These are phyloP conservation scores for Anas bernieri DNA, from an alignment of 2,797 vertebrate species.

Conservation along the genomic window DNA sequence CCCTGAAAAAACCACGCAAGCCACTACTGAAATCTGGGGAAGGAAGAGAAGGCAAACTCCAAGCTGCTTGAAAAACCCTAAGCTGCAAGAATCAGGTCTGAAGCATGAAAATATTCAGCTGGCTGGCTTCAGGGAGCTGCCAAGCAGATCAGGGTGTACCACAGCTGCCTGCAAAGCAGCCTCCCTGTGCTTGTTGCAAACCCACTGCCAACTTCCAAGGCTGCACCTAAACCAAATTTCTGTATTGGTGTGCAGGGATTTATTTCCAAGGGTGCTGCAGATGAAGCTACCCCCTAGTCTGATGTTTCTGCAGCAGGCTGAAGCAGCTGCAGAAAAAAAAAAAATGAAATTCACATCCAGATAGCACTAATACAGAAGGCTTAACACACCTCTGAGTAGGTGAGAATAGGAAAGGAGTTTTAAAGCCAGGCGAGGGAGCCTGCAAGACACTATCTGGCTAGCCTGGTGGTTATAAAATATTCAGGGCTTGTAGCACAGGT, in stretches of 20 bases:
- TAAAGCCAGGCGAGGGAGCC: not conserved
- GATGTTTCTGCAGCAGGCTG: not conserved
- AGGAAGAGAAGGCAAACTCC: not conserved
- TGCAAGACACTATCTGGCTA: not conserved
- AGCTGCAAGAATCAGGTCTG: not conserved
- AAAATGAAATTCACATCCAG: not conserved
- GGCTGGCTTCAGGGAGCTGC: not conserved
- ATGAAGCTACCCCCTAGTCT: not conserved
- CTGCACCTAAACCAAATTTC: not conserved
- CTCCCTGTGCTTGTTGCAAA: rapidly evolving
- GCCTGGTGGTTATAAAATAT: not conserved
- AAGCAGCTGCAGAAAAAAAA: not conserved
- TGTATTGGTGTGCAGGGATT: not conserved
- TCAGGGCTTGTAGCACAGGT: no score
- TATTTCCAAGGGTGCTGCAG: not conserved
- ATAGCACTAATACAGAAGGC: not conserved
- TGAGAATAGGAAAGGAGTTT: not conserved
- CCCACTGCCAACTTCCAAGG: not conserved
- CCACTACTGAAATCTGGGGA: rapidly evolving
- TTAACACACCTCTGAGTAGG: not conserved
- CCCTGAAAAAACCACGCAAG: rapidly evolving
- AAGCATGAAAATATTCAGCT: not conserved
- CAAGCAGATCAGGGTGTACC: rapidly evolving
- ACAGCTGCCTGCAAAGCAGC: not conserved
- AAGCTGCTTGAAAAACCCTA: not conserved